phyloP scores from a whole-genome alignment of 2,797 vertebrate species.

The Luscinia luscinia region DNA sequence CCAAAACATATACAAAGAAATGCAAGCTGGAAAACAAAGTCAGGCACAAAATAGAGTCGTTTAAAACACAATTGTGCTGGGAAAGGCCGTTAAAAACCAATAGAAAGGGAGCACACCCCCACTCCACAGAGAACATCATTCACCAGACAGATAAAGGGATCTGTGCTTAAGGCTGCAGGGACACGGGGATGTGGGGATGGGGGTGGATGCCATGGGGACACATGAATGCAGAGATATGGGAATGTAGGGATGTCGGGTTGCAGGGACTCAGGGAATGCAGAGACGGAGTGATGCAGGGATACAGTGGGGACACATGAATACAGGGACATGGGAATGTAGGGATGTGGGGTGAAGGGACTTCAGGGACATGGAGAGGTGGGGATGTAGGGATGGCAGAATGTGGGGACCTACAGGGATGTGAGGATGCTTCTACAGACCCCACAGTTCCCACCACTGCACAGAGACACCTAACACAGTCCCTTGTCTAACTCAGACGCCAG shows the following conservation, averaged over 20 bases:
- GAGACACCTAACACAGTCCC: background rate
- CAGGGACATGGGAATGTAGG: background rate
- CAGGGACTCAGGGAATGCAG: accelerated
- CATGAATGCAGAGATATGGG: background rate
- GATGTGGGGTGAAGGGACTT: background rate
- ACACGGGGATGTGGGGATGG: background rate
- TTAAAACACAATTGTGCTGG: constrained; percentile 67
- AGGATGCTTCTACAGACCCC: background rate
- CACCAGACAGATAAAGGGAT: constrained; percentile 23
- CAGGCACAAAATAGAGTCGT: constrained; percentile 66
- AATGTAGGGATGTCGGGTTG: too few species aligned
- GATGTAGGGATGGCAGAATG: background rate
- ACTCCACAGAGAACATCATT: constrained; percentile 3
- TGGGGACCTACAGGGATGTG: background rate
- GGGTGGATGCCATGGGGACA: background rate
- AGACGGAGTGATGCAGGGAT: background rate
- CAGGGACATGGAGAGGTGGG: accelerated
- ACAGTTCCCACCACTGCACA: accelerated
- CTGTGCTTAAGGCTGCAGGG: background rate
- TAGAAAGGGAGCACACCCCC: background rate
- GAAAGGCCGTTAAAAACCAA: constrained; percentile 54
- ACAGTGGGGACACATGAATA: background rate
- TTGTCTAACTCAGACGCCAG: background rate
- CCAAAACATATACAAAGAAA: constrained; percentile 73
- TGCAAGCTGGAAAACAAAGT: constrained; percentile 60